phyloP scores from a whole-genome alignment of 2,797 vertebrate species.

The Clamator glandarius region DNA sequence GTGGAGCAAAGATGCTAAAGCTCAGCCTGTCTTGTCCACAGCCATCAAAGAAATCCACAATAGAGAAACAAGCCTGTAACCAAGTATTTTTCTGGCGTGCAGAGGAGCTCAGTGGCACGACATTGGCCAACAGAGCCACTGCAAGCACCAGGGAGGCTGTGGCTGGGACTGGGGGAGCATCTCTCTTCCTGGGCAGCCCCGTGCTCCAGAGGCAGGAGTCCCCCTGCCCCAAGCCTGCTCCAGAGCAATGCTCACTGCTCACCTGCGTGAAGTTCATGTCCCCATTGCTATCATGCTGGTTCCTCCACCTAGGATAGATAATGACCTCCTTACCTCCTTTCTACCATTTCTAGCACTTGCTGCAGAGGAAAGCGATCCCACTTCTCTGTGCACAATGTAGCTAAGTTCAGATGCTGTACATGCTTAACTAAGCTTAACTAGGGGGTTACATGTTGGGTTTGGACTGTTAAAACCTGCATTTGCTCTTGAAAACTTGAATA shows the following conservation, averaged over 20 bases:
- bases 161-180: accelerated
- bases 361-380: background rate
- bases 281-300: background rate
- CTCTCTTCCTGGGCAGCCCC: background rate
- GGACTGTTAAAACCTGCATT: slow-evolving; percentile 16
- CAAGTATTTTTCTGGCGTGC: background rate
- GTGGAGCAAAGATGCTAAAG: background rate
- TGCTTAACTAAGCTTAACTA: background rate
- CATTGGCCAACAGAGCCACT: background rate
- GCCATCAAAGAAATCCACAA: background rate
- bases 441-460: background rate
- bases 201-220: accelerated
- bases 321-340: background rate
- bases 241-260: background rate
- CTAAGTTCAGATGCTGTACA: background rate
- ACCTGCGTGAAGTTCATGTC: background rate
- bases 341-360: background rate
- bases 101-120: background rate
- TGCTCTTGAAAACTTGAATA: background rate
- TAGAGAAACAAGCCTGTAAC: background rate
- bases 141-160: background rate
- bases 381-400: background rate
- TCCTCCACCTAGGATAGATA: background rate
- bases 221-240: background rate
- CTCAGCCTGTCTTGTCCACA: slow-evolving; percentile 1